Conservation (phyloP, 2,888 invertebrate genomes). For the Chloroclystis v-ata region DNA sequence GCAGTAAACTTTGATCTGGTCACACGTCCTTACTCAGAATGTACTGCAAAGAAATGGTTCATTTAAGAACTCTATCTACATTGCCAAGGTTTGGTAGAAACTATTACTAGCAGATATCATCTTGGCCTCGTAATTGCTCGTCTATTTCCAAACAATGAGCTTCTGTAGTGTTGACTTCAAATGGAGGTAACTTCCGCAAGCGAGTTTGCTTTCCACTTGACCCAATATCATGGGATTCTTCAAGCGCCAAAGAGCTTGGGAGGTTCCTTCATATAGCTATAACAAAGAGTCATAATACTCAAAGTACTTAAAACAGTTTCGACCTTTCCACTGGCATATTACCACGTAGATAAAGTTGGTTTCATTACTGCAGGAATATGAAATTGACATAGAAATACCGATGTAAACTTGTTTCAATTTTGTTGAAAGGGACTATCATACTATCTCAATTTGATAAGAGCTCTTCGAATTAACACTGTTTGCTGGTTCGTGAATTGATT, state of each 20-base stretch:
- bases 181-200: slow-evolving; percentile 4
- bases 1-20: slow-evolving; percentile 72
- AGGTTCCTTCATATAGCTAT: slow-evolving; percentile 2
- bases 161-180: slow-evolving; percentile 5
- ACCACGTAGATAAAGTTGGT: background rate
- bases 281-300: background rate
- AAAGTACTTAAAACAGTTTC: background rate
- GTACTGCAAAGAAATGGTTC: slow-evolving; percentile 7
- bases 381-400: background rate
- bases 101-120: slow-evolving; percentile 1
- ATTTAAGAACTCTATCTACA: slow-evolving; percentile 10
- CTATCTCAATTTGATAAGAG: slow-evolving; percentile 38
- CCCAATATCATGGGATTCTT: slow-evolving; percentile 9
- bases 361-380: slow-evolving; percentile 42
- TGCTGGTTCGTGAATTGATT: slow-evolving; percentile 9
- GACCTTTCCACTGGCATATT: slow-evolving; percentile 2
- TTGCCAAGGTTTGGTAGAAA: background rate
- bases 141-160: slow-evolving; percentile 4
- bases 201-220: slow-evolving; percentile 15
- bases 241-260: background rate
- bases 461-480: slow-evolving; percentile 34
- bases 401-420: slow-evolving; percentile 19
- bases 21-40: slow-evolving; percentile 42
- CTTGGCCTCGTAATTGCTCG: background rate
- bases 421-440: slow-evolving; percentile 11